Percentiles rank a stretch among this genome's conserved stretches.
Evolutionary conservation across 2,888 invertebrate genomes (phyloP).

Genomic region (Trissolcus japonicus): DNA sequence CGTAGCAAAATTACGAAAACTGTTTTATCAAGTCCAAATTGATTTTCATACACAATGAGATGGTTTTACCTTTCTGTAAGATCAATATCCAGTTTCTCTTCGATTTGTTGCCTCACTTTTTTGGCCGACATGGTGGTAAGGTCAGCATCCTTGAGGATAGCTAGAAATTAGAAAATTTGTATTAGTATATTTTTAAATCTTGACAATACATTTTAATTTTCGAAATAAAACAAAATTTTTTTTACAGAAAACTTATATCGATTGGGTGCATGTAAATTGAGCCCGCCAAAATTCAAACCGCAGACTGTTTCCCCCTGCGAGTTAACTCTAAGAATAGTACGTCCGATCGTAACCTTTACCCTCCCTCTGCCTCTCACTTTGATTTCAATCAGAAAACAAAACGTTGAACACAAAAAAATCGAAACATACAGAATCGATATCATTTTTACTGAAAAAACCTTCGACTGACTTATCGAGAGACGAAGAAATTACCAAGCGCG

Average conservation of each 20-base stretch:
- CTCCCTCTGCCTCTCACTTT: not conserved
- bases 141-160: constrained; percentile 91
- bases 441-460: no score
- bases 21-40: constrained; percentile 53
- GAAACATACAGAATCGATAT: no score
- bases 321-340: no score
- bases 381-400: no score
- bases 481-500: no score
- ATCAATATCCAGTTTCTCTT: constrained; percentile 87
- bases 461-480: no score
- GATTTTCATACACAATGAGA: not conserved
- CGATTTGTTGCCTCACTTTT: constrained; percentile 90
- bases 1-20: constrained; percentile 56
- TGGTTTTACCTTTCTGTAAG: constrained; percentile 80
- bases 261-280: not conserved
- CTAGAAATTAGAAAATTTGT: constrained; percentile 76
- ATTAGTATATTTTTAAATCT: not conserved
- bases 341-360: no score
- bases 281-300: constrained; percentile 25
- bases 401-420: no score
- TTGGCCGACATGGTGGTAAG: constrained; percentile 90
- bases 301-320: not conserved
- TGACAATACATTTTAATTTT: not conserved
- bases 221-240: not conserved
- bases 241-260: no score